Evolutionary conservation across 2,113 vertebrate genomes (phyloP).

Genomic region (Corydoras sp.): DNA sequence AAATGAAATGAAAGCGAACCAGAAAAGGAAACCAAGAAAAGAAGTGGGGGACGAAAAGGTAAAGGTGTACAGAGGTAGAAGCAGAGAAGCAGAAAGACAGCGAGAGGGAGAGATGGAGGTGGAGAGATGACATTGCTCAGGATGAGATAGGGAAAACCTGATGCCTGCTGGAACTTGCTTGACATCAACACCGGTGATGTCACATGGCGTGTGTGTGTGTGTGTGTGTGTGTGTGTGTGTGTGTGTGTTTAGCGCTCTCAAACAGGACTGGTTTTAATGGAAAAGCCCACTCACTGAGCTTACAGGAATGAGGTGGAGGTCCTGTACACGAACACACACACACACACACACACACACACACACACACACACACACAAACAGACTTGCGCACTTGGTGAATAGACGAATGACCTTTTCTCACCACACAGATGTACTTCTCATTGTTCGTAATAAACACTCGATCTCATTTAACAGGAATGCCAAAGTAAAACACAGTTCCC

Average conservation of each 20-base stretch:
- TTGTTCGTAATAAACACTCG: not conserved
- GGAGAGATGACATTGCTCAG: not conserved
- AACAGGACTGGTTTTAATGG: not conserved
- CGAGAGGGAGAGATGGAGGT: constrained; percentile 14
- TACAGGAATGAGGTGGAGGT: not conserved
- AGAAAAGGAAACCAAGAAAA: too few species aligned
- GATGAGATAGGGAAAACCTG: constrained; percentile 9
- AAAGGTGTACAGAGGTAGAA: not conserved
- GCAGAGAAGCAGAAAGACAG: not conserved
- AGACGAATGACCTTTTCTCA: not conserved
- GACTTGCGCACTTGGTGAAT: too few species aligned
- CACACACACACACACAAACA: not conserved
- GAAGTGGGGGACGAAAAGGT: not conserved
- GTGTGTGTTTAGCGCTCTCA: not conserved
- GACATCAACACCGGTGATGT: constrained; percentile 27
- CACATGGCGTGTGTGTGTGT: constrained; percentile 16
- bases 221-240: not conserved
- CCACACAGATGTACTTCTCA: constrained; percentile 1
- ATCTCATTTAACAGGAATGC: constrained; percentile 7
- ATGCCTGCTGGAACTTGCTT: constrained; percentile 27
- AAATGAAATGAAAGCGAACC: too few species aligned
- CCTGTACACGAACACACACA: not conserved
- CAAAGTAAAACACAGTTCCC: not conserved
- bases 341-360: not conserved
- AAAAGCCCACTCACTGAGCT: too few species aligned